Evolutionary conservation across 2,888 invertebrate species (phyloP).

Genomic region (Pheosia tremula): DNA sequence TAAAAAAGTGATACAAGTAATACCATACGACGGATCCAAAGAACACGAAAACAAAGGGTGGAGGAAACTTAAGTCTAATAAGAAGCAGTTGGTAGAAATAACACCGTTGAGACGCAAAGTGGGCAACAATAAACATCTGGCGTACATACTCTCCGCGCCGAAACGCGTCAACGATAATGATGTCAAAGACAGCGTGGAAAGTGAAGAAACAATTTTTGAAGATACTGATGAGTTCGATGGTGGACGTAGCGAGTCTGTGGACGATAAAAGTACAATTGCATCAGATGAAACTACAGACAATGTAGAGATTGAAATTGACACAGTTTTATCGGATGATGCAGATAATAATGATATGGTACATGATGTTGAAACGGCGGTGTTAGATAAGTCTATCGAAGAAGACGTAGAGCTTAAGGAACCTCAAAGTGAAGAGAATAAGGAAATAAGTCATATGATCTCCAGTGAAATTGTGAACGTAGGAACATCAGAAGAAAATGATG

Average conservation of each 20-base stretch:
- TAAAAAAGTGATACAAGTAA: slow-evolving; percentile 29
- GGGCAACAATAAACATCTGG: slow-evolving; percentile 28
- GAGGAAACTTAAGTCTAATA: slow-evolving; percentile 26
- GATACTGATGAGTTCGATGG: background rate
- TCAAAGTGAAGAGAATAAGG: background rate
- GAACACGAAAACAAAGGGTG: slow-evolving; percentile 17
- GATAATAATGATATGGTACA: background rate
- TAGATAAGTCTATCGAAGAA: background rate
- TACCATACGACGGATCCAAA: slow-evolving; percentile 22
- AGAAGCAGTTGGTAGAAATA: slow-evolving; percentile 34
- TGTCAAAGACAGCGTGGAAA: background rate
- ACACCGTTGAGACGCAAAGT: slow-evolving; percentile 32
- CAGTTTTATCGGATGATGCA: background rate
- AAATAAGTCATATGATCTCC: background rate
- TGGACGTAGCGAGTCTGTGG: background rate
- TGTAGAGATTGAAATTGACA: background rate
- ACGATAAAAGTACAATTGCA: background rate
- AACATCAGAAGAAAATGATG: background rate
- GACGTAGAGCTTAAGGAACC: background rate
- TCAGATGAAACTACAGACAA: background rate
- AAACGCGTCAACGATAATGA: slow-evolving; percentile 11
- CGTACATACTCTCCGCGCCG: slow-evolving; percentile 32
- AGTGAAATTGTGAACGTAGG: background rate
- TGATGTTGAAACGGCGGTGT: background rate
- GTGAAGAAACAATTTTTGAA: background rate